A percentile compares a stretch with the other conserved stretches of the same genome.
Conservation (phyloP, 2,797 vertebrate species). For the Gephyroberyx darwinii region DNA sequence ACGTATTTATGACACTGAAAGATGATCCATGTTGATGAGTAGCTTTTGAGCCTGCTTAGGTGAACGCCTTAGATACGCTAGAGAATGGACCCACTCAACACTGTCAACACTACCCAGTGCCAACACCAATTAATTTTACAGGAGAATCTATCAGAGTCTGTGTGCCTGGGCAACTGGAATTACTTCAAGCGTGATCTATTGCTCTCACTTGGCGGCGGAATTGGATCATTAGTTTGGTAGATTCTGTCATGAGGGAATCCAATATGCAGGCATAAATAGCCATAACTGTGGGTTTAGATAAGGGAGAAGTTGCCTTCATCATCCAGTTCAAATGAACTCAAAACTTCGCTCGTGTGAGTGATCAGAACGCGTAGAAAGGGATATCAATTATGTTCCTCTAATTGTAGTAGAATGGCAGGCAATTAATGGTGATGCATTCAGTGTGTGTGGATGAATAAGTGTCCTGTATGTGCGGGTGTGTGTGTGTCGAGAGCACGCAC, state of each 20-base stretch:
- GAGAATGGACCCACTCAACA: neutral
- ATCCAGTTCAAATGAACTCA: constrained; percentile 18
- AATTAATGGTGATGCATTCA: constrained; percentile 29
- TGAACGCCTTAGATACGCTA: neutral
- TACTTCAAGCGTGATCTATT: constrained; percentile 36
- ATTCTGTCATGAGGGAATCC: constrained; percentile 7
- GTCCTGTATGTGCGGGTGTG: constrained; percentile 14
- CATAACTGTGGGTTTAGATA: constrained; percentile 16
- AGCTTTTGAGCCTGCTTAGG: neutral
- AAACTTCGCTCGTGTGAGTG: constrained; percentile 4
- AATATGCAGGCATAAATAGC: neutral
- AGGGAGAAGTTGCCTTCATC: constrained; percentile 21
- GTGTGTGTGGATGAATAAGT: constrained; percentile 1
- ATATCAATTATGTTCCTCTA: constrained; percentile 13
- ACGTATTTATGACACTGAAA: too few relatives aligned
- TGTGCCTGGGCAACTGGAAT: constrained; percentile 18
- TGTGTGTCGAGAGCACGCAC: constrained; percentile 11
- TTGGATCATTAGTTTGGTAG: constrained; percentile 44
- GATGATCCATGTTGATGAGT: neutral
- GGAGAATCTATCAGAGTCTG: constrained; percentile 25
- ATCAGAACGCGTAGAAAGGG: constrained; percentile 25
- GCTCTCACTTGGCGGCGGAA: constrained; percentile 23
- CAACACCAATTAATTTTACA: constrained; percentile 19
- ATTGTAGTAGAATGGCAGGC: constrained; percentile 11
- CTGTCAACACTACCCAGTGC: too few relatives aligned